Evolutionary conservation across 1,140 invertebrate species (phyloP).

Genomic region (Argopecten irradians): DNA sequence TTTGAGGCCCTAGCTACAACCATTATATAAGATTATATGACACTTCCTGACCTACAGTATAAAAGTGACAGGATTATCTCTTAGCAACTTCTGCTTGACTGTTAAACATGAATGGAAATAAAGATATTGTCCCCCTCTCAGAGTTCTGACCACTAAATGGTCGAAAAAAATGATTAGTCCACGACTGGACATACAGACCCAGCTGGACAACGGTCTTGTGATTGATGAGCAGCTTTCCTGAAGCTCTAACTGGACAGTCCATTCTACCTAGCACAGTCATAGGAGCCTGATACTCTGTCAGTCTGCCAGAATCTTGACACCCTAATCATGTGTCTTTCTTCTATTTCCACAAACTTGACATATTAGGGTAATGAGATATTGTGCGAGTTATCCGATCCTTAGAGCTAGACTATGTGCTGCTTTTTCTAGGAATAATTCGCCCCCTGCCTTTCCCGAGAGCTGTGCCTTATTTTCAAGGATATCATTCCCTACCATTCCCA

Average conservation of each 20-base stretch:
- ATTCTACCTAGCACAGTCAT: not conserved
- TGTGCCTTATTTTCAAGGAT: not conserved
- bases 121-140: not conserved
- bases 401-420: too few species aligned
- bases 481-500: too few species aligned
- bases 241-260: not conserved
- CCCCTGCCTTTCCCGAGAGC: too few species aligned
- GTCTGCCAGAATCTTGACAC: not conserved
- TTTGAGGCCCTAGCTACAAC: not conserved
- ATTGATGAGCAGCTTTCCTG: not conserved
- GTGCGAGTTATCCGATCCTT: not conserved
- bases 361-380: constrained; percentile 4
- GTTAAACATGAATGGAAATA: not conserved
- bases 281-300: not conserved
- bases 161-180: not conserved
- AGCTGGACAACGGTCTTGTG: not conserved
- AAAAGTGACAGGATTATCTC: too few species aligned
- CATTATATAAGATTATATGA: too few species aligned
- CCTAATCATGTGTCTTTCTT: not conserved
- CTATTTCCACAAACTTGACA: not conserved
- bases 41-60: too few species aligned
- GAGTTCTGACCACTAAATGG: not conserved
- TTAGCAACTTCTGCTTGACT: not conserved
- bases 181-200: not conserved
- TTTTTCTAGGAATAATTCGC: too few species aligned